Evolutionary conservation across 1,140 invertebrate species (phyloP).

Genomic region (Drosophila setifemur): DNA sequence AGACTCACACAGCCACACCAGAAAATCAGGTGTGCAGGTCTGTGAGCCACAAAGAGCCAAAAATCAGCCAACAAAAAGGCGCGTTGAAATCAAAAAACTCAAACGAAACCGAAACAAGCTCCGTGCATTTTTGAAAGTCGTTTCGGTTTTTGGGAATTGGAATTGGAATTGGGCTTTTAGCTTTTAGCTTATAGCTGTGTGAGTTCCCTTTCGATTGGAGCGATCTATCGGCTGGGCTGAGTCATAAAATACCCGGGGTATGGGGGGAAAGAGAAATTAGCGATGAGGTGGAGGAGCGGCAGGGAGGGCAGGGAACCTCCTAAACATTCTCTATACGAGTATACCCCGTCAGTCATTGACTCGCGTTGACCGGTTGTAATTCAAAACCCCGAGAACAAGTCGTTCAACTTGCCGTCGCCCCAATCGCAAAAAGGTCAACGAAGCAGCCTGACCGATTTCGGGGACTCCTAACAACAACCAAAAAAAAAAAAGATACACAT

Average conservation of each 20-base stretch:
- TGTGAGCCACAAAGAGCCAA: conserved; percentile 14
- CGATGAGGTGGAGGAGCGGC: too few relatives aligned
- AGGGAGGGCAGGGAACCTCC: too few relatives aligned
- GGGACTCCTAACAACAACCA: background rate
- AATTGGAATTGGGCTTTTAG: background rate
- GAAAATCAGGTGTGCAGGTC: conserved; percentile 53
- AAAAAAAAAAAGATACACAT: conserved; percentile 9
- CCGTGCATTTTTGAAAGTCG: conserved; percentile 70
- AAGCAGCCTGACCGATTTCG: conserved; percentile 45
- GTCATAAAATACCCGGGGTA: conserved; percentile 42
- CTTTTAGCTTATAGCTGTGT: conserved; percentile 2
- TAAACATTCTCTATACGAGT: conserved; percentile 39
- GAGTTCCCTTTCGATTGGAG: conserved; percentile 35
- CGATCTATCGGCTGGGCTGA: conserved; percentile 25
- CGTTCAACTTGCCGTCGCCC: conserved; percentile 52
- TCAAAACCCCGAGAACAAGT: conserved; percentile 36
- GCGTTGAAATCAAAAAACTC: conserved; percentile 47
- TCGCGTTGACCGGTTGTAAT: conserved; percentile 34
- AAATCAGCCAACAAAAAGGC: conserved; percentile 54
- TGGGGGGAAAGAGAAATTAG: conserved; percentile 46
- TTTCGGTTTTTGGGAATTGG: conserved; percentile 48
- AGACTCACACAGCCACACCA: conserved; percentile 31
- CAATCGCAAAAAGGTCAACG: conserved; percentile 54
- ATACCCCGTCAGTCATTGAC: conserved; percentile 37
- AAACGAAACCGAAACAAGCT: conserved; percentile 56